Evolutionary conservation across 2,113 vertebrate genomes (phyloP), one percentile per base, ranked within the genome.

Genomic region (Platanista minor): DNA sequence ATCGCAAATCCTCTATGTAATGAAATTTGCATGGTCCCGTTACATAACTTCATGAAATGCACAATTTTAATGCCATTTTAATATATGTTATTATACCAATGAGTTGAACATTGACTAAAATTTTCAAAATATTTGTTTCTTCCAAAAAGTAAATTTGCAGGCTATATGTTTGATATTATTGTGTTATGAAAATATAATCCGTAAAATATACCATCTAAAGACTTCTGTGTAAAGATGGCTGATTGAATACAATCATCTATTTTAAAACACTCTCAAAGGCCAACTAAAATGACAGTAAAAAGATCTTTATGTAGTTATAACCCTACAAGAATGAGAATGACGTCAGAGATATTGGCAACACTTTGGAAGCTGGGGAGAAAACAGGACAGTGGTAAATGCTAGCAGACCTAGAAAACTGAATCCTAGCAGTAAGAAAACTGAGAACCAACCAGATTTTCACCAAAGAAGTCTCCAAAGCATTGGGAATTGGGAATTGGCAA

Each of bases 111-210:
- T 33, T 21, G 13, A 89, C 54, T 52, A 80, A 57, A 80, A 49
- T 92, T 92, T 94, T 94, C 36, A 66, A 91, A 80, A 88, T 67
- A 85, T 61, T 87, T 66, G 15, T 81, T 80, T 94, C 75, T 77
- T 59, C n/a, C 15, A 93, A 41, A 93, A 91, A 82, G 18, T 46
- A 91, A 80, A 75, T 94, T n/a, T 83, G 9, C 25, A 15, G 5
- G 29, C 62, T 88, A 8, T 69, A 25, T 39, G n/a, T 59, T 84
- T 88, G 36, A 36, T 80, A 9, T 66, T 72, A 78, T 43, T 91
- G 52, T 20, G 23, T 88, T 91, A 78, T 71, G 29, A 1, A 67
- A 96, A 66, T 43, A 80, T 13, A 84, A 67, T 27, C 29, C 20
- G 66, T 84, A 85, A 85, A 52, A 88, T 15, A 88, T 49, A 52